phyloP scores from a whole-genome alignment of 2,888 invertebrate species.

The Amphipyra berbera region DNA sequence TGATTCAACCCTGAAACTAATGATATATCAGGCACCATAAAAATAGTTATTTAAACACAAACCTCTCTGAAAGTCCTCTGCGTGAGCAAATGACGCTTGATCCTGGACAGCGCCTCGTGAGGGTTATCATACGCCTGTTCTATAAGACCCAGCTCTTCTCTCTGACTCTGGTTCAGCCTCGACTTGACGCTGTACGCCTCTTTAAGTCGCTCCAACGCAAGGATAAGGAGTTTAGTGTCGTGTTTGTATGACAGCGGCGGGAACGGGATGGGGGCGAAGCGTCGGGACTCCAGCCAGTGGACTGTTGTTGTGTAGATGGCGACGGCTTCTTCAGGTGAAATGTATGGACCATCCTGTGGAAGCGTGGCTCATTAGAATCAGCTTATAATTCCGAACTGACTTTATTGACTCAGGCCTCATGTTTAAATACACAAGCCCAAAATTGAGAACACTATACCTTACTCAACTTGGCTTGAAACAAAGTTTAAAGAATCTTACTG shows the following conservation, averaged over 20 bases:
- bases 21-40: too few relatives aligned
- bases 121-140: conserved; percentile 99
- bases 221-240: conserved; percentile 99
- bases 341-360: conserved; percentile 98
- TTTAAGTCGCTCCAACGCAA: conserved; percentile 98
- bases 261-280: conserved; percentile 99
- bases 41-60: conserved; percentile 26
- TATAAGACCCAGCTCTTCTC: conserved; percentile 99
- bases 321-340: conserved; percentile 99
- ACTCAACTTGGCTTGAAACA: too few relatives aligned
- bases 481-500: too few relatives aligned
- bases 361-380: background rate
- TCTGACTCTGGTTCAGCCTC: conserved; percentile 98
- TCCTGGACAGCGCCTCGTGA: conserved; percentile 99
- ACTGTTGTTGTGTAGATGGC: conserved; percentile 99
- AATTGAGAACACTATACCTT: too few relatives aligned
- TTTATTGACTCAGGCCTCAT: too few relatives aligned
- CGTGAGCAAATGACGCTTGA: conserved; percentile 99
- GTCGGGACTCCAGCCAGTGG: conserved; percentile 99
- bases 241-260: conserved; percentile 99
- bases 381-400: too few relatives aligned
- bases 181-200: conserved; percentile 99
- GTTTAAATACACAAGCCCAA: too few relatives aligned
- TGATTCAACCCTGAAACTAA: too few relatives aligned
- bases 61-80: conserved; percentile 99